Evolutionary conservation across 2,888 invertebrate genomes (phyloP).

Genomic region (Drosophila longiperda): DNA sequence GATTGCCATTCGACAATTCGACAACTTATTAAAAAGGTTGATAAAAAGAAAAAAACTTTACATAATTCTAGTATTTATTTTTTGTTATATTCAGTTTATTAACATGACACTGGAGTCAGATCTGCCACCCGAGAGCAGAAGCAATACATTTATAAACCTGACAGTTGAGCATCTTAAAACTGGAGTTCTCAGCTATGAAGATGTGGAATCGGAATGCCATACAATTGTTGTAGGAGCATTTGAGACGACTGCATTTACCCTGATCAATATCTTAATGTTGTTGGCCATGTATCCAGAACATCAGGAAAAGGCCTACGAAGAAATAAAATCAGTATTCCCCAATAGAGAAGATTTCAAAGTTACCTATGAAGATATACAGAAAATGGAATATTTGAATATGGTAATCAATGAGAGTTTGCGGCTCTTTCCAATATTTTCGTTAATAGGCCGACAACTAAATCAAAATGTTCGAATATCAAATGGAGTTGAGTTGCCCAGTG

Average conservation of each 20-base stretch:
- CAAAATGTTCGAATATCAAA: conserved; percentile 69
- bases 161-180: conserved; percentile 60
- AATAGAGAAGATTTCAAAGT: conserved; percentile 61
- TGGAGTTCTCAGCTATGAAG: conserved; percentile 60
- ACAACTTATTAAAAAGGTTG: conserved; percentile 64
- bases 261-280: conserved; percentile 58
- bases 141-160: conserved; percentile 56
- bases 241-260: conserved; percentile 76
- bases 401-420: conserved; percentile 81
- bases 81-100: conserved; percentile 49
- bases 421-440: conserved; percentile 75
- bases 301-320: conserved; percentile 72
- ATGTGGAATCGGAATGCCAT: conserved; percentile 72
- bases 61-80: not conserved
- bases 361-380: conserved; percentile 64
- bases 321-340: conserved; percentile 65
- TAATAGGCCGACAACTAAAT: conserved; percentile 59
- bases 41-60: not conserved
- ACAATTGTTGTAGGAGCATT: conserved; percentile 75
- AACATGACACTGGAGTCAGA: conserved; percentile 37
- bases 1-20: conserved; percentile 56
- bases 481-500: conserved; percentile 72
- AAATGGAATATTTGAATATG: conserved; percentile 78
- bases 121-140: not conserved
- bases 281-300: conserved; percentile 77